These are phyloP conservation scores for Neodontobutis hainanensis DNA, from an alignment of 2,113 vertebrate genomes.

Conservation along the genomic window DNA sequence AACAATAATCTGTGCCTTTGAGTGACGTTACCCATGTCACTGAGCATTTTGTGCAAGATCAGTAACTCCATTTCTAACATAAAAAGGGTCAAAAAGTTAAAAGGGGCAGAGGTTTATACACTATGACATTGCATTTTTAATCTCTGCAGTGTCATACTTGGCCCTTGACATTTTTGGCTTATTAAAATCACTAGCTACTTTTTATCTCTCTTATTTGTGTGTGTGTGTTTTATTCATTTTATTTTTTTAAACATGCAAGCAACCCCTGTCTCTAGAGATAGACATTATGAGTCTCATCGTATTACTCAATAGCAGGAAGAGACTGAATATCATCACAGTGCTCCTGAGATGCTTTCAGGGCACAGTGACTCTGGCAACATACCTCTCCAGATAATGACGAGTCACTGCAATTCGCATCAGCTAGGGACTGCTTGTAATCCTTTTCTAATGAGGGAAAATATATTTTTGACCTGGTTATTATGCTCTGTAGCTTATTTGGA, in stretches of 20 bases:
- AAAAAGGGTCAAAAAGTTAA: conserved; percentile 33
- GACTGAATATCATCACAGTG: background rate
- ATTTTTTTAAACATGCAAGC: background rate
- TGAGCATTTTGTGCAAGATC: conserved; percentile 60
- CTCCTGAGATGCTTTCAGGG: conserved; percentile 45
- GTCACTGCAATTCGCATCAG: conserved; percentile 42
- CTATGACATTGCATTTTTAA: background rate
- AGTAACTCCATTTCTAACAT: conserved; percentile 35
- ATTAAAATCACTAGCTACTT: background rate
- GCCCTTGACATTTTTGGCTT: background rate
- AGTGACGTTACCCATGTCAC: conserved; percentile 47
- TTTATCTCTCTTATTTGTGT: too few species aligned
- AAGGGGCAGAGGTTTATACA: conserved; percentile 23
- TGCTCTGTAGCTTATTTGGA: conserved; percentile 12
- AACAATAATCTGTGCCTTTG: conserved; percentile 32
- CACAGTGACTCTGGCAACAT: conserved; percentile 32
- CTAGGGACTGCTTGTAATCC: conserved; percentile 24
- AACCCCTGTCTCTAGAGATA: conserved; percentile 29
- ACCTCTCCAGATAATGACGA: conserved; percentile 48
- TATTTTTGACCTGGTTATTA: conserved; percentile 29
- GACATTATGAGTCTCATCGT: conserved; percentile 15
- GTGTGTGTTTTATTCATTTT: too few species aligned
- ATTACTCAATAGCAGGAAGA: background rate
- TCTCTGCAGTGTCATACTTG: too few species aligned
- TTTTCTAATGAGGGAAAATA: conserved; percentile 52